Base-by-base conservation (phyloP, 2,797 vertebrate genomes). In the Fistularia commersonii region DNA sequence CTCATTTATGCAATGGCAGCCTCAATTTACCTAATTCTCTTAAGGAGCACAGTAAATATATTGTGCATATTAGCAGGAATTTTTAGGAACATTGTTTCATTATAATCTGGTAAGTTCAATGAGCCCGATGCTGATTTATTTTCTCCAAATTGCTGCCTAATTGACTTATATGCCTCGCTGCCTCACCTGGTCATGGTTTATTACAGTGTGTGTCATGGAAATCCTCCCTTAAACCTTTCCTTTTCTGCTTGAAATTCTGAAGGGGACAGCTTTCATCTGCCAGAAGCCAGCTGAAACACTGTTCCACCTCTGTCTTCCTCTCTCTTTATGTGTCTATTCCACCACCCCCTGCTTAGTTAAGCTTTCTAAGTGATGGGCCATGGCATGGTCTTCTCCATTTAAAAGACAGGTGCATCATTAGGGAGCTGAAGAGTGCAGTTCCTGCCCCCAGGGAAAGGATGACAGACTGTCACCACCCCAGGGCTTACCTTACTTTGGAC, bases 321-420 rank as follows among this genome's bases (percentile, higher is more conserved):
- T 66, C 58, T 74, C 61, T 62, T 45, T 66, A 37, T 72, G 55
- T 51, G 61, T 80, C 72, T 54, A 49, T 57, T 60, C 69, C 64
- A 47, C 62, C 72, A 34, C 66, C 58, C 60, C 66, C 69, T 76
- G 67, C 68, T 76, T 68, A 75, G 79, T 87, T 88, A 82, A 79
- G 80, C 79, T 79, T 62, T 69, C 80, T 88, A 88, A 90, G 82
- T 89, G 89, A 90, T 86, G 64, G 88, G 87, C 82, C 72, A 45
- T 84, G 85, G 79, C 88, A 87, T 74, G 69, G 77, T 72, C 73
- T 78, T 67, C 80, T 81, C 62, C 70, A 61, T 83, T 87, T 81
- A 86, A 85, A 82, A 89, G 85, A 84, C 82, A 86, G 85, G 56
- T 63, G 67, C 87, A 91, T 91, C 90, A 91, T 90, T 91, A 91